A percentile compares a stretch with the other conserved stretches of the same genome.
Conservation (phyloP, 2,797 vertebrate species). For the Adrianichthys oophorus region DNA sequence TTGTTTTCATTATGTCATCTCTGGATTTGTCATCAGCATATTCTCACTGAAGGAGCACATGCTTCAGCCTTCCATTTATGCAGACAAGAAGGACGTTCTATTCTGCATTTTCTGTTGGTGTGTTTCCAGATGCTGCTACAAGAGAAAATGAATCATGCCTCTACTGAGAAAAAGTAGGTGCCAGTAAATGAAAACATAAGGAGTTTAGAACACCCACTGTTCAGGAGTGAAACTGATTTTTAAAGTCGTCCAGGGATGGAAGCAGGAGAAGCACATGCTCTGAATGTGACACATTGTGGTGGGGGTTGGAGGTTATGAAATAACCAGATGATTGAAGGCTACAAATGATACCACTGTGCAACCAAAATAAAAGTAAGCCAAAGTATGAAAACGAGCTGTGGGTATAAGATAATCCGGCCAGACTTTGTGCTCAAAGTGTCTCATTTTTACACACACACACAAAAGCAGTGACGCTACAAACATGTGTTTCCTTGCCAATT, state of each 20-base stretch:
- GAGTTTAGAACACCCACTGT: not conserved
- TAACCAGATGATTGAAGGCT: conserved; percentile 35
- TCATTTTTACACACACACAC: too few species aligned
- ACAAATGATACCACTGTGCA: not conserved
- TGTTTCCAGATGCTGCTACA: conserved; percentile 55
- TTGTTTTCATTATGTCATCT: not conserved
- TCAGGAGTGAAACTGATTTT: not conserved
- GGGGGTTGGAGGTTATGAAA: conserved; percentile 33
- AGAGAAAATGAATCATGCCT: conserved; percentile 64
- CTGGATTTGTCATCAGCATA: not conserved
- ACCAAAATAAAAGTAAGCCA: too few species aligned
- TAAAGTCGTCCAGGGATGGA: conserved; percentile 2
- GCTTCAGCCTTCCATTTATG: not conserved
- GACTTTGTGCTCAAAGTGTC: too few species aligned
- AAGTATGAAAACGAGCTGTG: too few species aligned
- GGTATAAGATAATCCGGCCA: too few species aligned
- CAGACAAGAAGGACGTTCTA: conserved; percentile 3
- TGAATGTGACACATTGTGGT: not conserved
- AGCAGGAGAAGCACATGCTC: conserved; percentile 13
- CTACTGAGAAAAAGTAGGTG: conserved; percentile 76
- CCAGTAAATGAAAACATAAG: not conserved
- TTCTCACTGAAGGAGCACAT: not conserved
- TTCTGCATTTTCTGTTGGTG: not conserved
- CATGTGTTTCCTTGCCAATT: too few species aligned
- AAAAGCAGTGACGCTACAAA: too few species aligned